phyloP scores from a whole-genome alignment of 2,888 invertebrate genomes.

The Meteorus colon region DNA sequence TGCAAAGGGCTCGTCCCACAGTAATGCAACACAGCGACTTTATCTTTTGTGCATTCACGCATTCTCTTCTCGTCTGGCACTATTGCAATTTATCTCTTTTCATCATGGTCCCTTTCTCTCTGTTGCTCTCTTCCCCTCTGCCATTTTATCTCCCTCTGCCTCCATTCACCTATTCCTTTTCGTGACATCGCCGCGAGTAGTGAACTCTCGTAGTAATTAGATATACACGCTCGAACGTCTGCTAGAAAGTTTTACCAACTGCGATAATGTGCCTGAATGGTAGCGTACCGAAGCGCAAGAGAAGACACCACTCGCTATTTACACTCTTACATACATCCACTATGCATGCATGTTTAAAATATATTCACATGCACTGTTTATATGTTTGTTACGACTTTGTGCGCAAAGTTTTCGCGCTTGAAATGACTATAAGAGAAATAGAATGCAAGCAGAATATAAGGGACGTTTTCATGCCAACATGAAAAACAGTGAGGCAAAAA shows the following conservation, averaged over 20 bases:
- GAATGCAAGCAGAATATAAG: background rate
- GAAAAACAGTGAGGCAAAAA: background rate
- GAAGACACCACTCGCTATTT: constrained; percentile 12
- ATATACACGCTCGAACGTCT: constrained; percentile 35
- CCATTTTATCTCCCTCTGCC: constrained; percentile 23
- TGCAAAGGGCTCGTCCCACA: constrained; percentile 16
- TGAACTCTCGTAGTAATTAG: constrained; percentile 30
- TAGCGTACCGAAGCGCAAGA: constrained; percentile 3
- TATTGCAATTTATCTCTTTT: constrained; percentile 14
- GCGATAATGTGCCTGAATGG: constrained; percentile 39
- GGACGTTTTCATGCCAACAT: background rate
- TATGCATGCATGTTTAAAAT: background rate
- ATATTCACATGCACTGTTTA: too few relatives aligned
- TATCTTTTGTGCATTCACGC: constrained; percentile 32
- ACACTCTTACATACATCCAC: constrained; percentile 5
- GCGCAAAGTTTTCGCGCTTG: constrained; percentile 29
- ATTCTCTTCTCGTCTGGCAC: constrained; percentile 13
- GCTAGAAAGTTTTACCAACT: constrained; percentile 35
- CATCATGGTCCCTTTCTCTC: constrained; percentile 11
- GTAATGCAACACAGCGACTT: constrained; percentile 16
- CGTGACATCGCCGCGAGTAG: constrained; percentile 43
- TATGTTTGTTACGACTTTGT: background rate
- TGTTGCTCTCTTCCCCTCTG: background rate
- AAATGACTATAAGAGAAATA: background rate
- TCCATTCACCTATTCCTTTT: constrained; percentile 44